Percentiles rank a stretch among this genome's conserved stretches.
Evolutionary conservation across 1,140 invertebrate genomes (phyloP).

Genomic region (Chrysomallon squamiferum): DNA sequence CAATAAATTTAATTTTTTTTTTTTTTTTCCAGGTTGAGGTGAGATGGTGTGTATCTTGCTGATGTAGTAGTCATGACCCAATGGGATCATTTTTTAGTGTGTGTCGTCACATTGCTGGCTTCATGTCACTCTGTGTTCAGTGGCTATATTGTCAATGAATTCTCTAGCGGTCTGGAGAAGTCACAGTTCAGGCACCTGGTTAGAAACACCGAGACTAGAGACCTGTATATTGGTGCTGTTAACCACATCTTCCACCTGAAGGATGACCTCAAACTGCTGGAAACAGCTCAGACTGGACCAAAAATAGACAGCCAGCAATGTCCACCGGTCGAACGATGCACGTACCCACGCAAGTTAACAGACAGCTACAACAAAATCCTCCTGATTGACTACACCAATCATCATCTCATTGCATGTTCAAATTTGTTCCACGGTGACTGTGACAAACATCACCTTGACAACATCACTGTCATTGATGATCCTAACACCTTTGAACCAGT

Average conservation of each 20-base stretch:
- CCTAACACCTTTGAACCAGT: conserved; percentile 86
- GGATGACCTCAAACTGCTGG: conserved; percentile 78
- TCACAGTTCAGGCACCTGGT: conserved; percentile 77
- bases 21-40: background rate
- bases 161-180: background rate
- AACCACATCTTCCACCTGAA: conserved; percentile 75
- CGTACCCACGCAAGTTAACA: conserved; percentile 68
- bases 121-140: too few relatives aligned
- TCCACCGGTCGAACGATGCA: conserved; percentile 46
- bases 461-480: conserved; percentile 82
- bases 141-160: too few relatives aligned
- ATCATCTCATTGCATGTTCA: conserved; percentile 84
- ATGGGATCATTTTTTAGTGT: too few relatives aligned
- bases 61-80: too few relatives aligned
- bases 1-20: too few relatives aligned
- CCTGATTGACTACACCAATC: conserved; percentile 90
- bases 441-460: conserved; percentile 84
- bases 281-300: conserved; percentile 86
- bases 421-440: conserved; percentile 85
- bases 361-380: conserved; percentile 96
- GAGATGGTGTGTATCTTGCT: background rate
- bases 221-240: conserved; percentile 91
- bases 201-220: conserved; percentile 89
- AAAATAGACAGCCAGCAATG: conserved; percentile 87
- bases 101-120: too few relatives aligned